A percentile compares a stretch with the other conserved stretches of the same genome.
These are phyloP conservation scores for Pangasius sanitwongsei DNA, from an alignment of 2,797 vertebrate genomes.

Conservation along the genomic window DNA sequence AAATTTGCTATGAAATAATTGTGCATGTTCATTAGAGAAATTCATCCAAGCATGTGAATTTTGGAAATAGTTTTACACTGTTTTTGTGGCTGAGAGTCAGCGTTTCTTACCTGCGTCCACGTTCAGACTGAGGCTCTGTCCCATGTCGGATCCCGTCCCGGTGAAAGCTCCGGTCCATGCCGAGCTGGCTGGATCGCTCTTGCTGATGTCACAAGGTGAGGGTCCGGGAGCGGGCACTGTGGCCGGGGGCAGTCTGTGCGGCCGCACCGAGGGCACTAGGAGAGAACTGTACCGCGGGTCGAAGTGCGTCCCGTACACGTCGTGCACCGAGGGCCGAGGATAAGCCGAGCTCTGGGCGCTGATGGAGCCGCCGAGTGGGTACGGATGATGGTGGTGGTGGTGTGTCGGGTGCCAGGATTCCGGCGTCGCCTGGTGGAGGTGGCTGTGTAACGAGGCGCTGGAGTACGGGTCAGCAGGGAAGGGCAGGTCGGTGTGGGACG, in stretches of 20 bases:
- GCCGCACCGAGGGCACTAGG: constrained; percentile 89
- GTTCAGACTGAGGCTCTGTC: constrained; percentile 83
- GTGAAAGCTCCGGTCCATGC: constrained; percentile 87
- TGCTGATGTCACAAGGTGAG: constrained; percentile 88
- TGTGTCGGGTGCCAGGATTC: constrained; percentile 92
- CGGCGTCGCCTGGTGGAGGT: constrained; percentile 88
- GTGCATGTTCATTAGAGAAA: not conserved
- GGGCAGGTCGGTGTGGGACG: constrained; percentile 87
- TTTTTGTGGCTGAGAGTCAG: not conserved
- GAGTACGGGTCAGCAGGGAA: constrained; percentile 89
- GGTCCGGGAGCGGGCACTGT: constrained; percentile 77
- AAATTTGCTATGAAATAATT: not conserved
- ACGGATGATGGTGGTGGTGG: constrained; percentile 90
- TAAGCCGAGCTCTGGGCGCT: constrained; percentile 83
- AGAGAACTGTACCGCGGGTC: constrained; percentile 91
- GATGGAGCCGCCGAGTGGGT: constrained; percentile 83
- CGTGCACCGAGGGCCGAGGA: constrained; percentile 84
- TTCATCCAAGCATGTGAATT: not conserved
- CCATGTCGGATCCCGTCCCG: constrained; percentile 81
- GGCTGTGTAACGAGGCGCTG: constrained; percentile 84
- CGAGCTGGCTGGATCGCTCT: constrained; percentile 79
- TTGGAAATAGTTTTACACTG: not conserved
- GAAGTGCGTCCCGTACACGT: constrained; percentile 90
- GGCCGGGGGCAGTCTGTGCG: constrained; percentile 83
- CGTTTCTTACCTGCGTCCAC: constrained; percentile 86